Conservation (phyloP, 2,888 invertebrate genomes). For the Leucania comma region DNA sequence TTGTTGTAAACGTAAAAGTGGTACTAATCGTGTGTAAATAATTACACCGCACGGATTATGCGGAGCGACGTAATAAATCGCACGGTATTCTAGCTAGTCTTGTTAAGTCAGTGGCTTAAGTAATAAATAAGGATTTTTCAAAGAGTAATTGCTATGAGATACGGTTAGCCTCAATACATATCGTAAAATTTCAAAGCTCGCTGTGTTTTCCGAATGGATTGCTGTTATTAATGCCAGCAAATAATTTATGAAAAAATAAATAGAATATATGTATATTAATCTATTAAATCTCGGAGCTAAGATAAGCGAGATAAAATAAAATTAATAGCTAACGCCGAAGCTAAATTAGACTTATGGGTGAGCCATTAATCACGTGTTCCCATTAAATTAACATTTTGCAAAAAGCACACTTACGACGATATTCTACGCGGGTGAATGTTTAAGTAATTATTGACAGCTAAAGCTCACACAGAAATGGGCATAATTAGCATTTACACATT, state of each 20-base stretch:
- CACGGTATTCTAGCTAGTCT: constrained; percentile 54
- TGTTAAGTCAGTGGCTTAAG: constrained; percentile 54
- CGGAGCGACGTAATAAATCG: constrained; percentile 62
- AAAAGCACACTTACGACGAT: constrained; percentile 43
- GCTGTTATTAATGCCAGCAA: constrained; percentile 38
- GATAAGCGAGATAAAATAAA: constrained; percentile 38
- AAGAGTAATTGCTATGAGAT: constrained; percentile 51
- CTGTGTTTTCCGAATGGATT: constrained; percentile 30
- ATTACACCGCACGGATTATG: constrained; percentile 61
- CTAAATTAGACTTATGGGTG: constrained; percentile 26
- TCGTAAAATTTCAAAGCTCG: constrained; percentile 32
- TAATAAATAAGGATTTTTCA: constrained; percentile 60
- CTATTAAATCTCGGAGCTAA: constrained; percentile 29
- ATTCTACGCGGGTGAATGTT: constrained; percentile 11
- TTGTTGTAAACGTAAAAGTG: constrained; percentile 73
- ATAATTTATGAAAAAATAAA: constrained; percentile 43
- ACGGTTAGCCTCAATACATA: constrained; percentile 53
- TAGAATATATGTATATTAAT: constrained; percentile 46
- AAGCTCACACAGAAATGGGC: constrained; percentile 49
- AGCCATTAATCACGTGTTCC: constrained; percentile 42
- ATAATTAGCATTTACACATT: constrained; percentile 49
- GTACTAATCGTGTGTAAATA: constrained; percentile 66
- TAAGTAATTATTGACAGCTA: constrained; percentile 53
- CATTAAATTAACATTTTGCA: constrained; percentile 52
- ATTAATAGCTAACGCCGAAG: constrained; percentile 52